Percentiles rank a stretch among this genome's conserved stretches.
phyloP scores from a whole-genome alignment of 2,797 vertebrate species.

The Hydrophis major region DNA sequence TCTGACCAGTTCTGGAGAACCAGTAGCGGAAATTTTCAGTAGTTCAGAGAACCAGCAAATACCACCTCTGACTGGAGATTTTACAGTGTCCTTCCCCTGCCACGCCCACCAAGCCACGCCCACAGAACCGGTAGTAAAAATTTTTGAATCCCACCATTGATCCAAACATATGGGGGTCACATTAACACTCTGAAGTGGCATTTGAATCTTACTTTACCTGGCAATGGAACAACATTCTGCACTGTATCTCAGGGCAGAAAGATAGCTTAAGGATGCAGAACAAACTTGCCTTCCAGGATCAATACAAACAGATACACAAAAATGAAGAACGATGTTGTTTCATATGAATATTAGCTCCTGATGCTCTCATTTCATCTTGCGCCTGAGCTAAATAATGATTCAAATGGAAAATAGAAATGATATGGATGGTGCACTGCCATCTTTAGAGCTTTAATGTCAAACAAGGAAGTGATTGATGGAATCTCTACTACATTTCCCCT shows the following conservation, averaged over 20 bases:
- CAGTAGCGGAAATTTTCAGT: no score
- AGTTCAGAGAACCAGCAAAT: no score
- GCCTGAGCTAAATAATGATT: not conserved
- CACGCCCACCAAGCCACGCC: no score
- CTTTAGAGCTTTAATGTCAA: no score
- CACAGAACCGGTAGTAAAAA: no score
- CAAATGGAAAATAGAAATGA: not conserved
- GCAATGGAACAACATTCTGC: not conserved
- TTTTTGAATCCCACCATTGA: no score
- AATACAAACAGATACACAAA: not conserved
- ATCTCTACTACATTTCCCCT: no score
- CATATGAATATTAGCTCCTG: not conserved
- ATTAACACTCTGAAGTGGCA: not conserved
- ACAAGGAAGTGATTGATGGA: no score
- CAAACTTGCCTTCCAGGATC: not conserved
- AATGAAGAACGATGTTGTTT: not conserved
- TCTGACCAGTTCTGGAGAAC: no score
- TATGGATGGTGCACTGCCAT: no score
- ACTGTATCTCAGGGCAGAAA: not conserved
- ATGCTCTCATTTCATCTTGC: not conserved
- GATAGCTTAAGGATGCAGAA: not conserved
- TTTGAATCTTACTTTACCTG: not conserved
- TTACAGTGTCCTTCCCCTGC: no score
- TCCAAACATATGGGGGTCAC: not conserved
- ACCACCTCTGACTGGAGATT: no score